phyloP scores from a whole-genome alignment of 2,797 vertebrate genomes.

The Cuculus canorus region DNA sequence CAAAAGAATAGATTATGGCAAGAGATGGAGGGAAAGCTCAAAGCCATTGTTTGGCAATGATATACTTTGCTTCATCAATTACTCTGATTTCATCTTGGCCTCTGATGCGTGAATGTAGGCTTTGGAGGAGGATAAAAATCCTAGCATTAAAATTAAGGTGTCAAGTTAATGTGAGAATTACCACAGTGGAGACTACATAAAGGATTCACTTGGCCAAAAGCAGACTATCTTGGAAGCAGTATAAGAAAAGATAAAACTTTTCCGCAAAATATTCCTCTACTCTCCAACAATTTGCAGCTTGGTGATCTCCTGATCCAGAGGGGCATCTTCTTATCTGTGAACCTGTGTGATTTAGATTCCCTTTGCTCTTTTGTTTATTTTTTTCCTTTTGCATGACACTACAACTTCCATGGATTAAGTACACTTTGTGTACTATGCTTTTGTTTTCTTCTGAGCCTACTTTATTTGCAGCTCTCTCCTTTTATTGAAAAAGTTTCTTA shows the following conservation, averaged over 20 bases:
- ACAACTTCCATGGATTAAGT: not conserved
- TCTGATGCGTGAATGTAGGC: not conserved
- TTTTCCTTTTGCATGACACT: not conserved
- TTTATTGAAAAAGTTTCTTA: not conserved
- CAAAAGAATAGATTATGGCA: not conserved
- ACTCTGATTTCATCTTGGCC: not conserved
- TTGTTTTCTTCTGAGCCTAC: not conserved
- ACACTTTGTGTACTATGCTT: rapidly evolving
- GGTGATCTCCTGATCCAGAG: not conserved
- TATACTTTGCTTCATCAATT: not conserved
- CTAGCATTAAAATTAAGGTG: not conserved
- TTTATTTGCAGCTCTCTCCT: not conserved
- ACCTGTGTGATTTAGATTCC: not conserved
- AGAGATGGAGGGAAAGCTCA: not conserved
- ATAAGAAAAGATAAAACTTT: not conserved
- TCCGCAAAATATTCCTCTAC: not conserved
- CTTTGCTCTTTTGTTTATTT: not conserved
- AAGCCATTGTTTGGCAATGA: not conserved
- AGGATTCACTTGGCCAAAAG: not conserved
- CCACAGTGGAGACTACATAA: not conserved
- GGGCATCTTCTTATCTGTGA: not conserved
- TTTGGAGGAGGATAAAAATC: not conserved
- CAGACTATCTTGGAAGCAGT: not conserved
- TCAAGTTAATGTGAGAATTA: not conserved
- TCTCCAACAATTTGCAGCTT: not conserved